Base-by-base conservation (phyloP, 2,797 vertebrate genomes). In the Macropodus opercularis region DNA sequence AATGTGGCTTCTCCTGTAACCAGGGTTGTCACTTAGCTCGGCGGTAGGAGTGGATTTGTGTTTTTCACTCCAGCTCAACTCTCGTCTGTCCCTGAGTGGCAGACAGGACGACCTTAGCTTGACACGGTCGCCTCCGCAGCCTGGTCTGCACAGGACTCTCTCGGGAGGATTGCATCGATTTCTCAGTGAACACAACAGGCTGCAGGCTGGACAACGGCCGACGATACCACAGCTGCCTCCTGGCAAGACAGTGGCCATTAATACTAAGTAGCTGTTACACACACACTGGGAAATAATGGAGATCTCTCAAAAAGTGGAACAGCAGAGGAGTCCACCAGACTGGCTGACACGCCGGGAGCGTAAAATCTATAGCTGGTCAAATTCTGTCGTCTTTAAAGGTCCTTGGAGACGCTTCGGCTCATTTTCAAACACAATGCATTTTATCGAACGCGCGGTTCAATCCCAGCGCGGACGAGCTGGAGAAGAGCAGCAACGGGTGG, bases 101-200 rank as follows among this genome's bases (percentile, higher is more conserved):
- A 40, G 34, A 60, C 48, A 40, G 47, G 42, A 38, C 29, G 67
- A 59, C 21, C 15, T 53, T 55, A 52, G 52, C 43, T 69, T 64
- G 69, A 53, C 69, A 66, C 47, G 15, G 8, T 70, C 72, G 60
- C 73, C 74, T 66, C 11, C 13, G 4, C 54, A 58, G 50, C 24
- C 43, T 31, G 15, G 41, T 70, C 42, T 55, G 54, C 58, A 48
- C 53, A 34, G 19, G 11, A 58, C 62, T 44, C 43, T 80, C 68
- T 63, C 62, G 6, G 32, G 75, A 77, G 84, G 44, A 72, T 29
- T 4, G 8, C 17, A 81, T 81, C 1, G 77, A 81, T 76, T 40
- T 23, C 52, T 57, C 50, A 0, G 24, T 1, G 42, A 43, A 31
- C 23, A 35, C 21, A 42, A 10, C 35, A 13, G 34, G 63, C 61